Percentiles rank a stretch among this genome's conserved stretches.
These are phyloP conservation scores for Drosophila macrospina DNA, from an alignment of 2,888 invertebrate species.

Conservation along the genomic window DNA sequence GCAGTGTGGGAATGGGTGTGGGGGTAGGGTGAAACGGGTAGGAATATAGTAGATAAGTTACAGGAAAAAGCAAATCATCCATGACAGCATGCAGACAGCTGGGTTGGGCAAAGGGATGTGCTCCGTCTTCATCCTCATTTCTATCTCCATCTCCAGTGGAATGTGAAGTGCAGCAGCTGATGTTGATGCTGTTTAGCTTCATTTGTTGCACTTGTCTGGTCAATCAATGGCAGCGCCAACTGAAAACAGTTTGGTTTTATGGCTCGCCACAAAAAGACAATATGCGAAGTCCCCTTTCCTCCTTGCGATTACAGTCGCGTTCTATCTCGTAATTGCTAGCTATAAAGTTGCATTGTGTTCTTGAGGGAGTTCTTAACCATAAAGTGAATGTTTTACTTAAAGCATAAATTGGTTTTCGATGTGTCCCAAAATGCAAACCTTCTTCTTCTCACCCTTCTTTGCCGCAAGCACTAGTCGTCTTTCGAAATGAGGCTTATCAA, in stretches of 20 bases:
- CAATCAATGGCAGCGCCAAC: conserved; percentile 75
- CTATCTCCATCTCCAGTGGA: conserved; percentile 4
- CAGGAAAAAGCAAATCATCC: conserved; percentile 76
- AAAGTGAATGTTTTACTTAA: conserved; percentile 73
- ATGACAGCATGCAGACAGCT: conserved; percentile 62
- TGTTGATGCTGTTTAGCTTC: conserved; percentile 63
- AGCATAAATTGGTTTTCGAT: conserved; percentile 69
- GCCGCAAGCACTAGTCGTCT: background rate
- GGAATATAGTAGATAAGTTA: conserved; percentile 37
- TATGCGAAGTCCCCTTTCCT: conserved; percentile 21
- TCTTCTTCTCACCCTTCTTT: too few species aligned
- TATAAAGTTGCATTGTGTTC: conserved; percentile 63
- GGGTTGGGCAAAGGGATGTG: conserved; percentile 17
- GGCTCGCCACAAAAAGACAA: conserved; percentile 71
- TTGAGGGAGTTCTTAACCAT: conserved; percentile 32
- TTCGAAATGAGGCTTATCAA: conserved; percentile 14
- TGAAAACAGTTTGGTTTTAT: conserved; percentile 74
- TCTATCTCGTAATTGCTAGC: conserved; percentile 69
- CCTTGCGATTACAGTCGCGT: conserved; percentile 6
- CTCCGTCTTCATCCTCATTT: conserved; percentile 3
- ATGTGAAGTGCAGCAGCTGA: conserved; percentile 74
- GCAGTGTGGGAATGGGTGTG: background rate
- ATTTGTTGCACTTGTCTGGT: conserved; percentile 78
- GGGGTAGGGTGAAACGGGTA: background rate
- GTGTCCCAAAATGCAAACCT: conserved; percentile 39